Evolutionary conservation across 2,888 invertebrate species (phyloP).

Genomic region (Cosmia trapezina): DNA sequence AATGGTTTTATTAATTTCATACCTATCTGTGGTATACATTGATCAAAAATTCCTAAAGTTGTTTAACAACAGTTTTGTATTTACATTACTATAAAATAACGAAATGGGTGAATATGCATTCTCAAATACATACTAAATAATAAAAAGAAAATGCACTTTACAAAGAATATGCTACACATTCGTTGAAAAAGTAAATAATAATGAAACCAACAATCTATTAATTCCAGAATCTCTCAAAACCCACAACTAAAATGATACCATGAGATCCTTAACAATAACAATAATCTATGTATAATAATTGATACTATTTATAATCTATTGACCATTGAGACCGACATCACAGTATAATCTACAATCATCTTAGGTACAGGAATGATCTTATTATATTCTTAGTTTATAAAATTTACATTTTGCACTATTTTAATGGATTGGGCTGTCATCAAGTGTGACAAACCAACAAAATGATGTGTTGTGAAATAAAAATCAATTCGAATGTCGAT

Average conservation of each 20-base stretch:
- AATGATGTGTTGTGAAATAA: conserved; percentile 36
- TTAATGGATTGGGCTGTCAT: conserved; percentile 77
- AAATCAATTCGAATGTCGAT: conserved; percentile 33
- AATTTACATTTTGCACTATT: conserved; percentile 88
- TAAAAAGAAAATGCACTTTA: conserved; percentile 62
- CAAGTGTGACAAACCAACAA: conserved; percentile 66
- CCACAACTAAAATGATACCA: conserved; percentile 85
- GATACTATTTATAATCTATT: conserved; percentile 88
- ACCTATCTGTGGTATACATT: conserved; percentile 64
- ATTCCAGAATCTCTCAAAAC: conserved; percentile 86
- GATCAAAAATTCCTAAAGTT: conserved; percentile 73
- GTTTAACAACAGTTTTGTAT: conserved; percentile 76
- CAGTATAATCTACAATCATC: conserved; percentile 89
- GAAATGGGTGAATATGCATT: conserved; percentile 60
- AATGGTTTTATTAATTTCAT: conserved; percentile 62
- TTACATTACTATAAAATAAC: conserved; percentile 66
- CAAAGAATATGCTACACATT: conserved; percentile 66
- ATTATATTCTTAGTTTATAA: conserved; percentile 79
- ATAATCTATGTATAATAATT: conserved; percentile 88
- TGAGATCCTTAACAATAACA: conserved; percentile 90
- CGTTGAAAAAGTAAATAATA: conserved; percentile 73
- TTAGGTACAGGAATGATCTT: conserved; percentile 90
- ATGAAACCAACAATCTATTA: conserved; percentile 81
- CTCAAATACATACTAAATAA: conserved; percentile 58
- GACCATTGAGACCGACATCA: conserved; percentile 90